These are phyloP conservation scores for Metopia argyrocephala DNA, from an alignment of 2,888 invertebrate species.

Conservation along the genomic window DNA sequence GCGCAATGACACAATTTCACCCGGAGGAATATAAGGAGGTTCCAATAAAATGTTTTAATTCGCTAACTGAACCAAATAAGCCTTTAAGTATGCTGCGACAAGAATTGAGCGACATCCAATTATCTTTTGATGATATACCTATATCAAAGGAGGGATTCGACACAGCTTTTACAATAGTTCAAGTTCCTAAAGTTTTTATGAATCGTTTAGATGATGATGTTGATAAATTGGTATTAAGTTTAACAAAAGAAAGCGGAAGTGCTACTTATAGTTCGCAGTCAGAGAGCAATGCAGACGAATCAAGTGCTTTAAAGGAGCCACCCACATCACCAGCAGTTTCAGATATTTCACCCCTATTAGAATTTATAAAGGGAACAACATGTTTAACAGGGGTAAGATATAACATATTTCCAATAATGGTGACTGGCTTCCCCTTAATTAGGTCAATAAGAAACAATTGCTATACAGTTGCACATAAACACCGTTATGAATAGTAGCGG, in stretches of 20 bases:
- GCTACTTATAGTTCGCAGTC: constrained; percentile 42
- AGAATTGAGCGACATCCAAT: constrained; percentile 85
- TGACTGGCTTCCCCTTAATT: too few relatives aligned
- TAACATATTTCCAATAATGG: neutral
- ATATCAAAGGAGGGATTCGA: constrained; percentile 69
- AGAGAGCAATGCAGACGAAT: constrained; percentile 53
- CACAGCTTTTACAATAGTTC: constrained; percentile 77
- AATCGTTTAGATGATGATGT: constrained; percentile 70
- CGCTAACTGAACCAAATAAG: constrained; percentile 84
- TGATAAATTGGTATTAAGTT: constrained; percentile 77
- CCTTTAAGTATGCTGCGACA: constrained; percentile 86
- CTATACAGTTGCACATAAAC: too few relatives aligned
- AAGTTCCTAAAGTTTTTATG: constrained; percentile 65
- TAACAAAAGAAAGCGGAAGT: constrained; percentile 69
- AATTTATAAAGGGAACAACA: constrained; percentile 89
- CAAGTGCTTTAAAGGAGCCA: constrained; percentile 46
- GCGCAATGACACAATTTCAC: constrained; percentile 92
- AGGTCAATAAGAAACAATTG: too few relatives aligned
- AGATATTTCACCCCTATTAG: constrained; percentile 85
- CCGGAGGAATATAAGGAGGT: constrained; percentile 88
- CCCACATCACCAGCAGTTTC: constrained; percentile 65
- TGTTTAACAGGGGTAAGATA: constrained; percentile 89
- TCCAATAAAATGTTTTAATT: constrained; percentile 86
- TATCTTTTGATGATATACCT: constrained; percentile 79
- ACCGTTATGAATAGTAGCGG: too few relatives aligned